These are phyloP conservation scores for Microvelia longipes DNA, from an alignment of 1,140 invertebrate species.

Conservation along the genomic window DNA sequence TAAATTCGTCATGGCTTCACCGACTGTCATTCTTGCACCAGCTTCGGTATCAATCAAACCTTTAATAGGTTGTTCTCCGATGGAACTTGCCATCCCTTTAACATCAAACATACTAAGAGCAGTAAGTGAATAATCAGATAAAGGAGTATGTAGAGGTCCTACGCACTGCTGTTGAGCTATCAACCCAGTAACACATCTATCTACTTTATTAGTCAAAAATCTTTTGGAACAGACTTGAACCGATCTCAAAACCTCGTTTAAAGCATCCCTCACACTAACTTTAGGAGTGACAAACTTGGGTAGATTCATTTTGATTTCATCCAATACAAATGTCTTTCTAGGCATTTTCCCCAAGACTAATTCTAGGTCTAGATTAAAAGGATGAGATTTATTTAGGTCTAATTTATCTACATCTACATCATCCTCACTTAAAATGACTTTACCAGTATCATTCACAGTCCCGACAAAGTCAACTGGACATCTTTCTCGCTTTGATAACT, in stretches of 20 bases:
- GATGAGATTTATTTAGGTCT: conserved; percentile 33
- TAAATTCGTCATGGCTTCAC: conserved; percentile 87
- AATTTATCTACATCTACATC: conserved; percentile 28
- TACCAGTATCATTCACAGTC: conserved; percentile 71
- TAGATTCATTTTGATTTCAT: background rate
- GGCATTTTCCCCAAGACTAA: conserved; percentile 80
- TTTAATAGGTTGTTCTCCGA: conserved; percentile 94
- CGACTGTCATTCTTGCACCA: conserved; percentile 84
- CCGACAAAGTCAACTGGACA: conserved; percentile 90
- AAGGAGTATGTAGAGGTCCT: conserved; percentile 83
- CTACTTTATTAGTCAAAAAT: conserved; percentile 87
- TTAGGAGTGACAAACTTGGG: conserved; percentile 28
- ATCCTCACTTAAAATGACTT: conserved; percentile 55
- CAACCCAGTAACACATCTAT: conserved; percentile 89
- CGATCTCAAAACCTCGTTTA: conserved; percentile 69
- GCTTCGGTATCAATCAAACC: conserved; percentile 61
- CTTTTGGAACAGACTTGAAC: conserved; percentile 88
- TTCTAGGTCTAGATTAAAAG: conserved; percentile 77
- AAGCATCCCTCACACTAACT: conserved; percentile 32
- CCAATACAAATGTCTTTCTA: conserved; percentile 34
- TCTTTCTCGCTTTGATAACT: conserved; percentile 68
- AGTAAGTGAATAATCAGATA: conserved; percentile 87
- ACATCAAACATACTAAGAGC: conserved; percentile 52
- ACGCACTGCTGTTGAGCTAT: conserved; percentile 96
- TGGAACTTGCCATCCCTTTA: conserved; percentile 75